phyloP scores from a whole-genome alignment of 2,888 invertebrate species.

The Cerceris ruficornis region DNA sequence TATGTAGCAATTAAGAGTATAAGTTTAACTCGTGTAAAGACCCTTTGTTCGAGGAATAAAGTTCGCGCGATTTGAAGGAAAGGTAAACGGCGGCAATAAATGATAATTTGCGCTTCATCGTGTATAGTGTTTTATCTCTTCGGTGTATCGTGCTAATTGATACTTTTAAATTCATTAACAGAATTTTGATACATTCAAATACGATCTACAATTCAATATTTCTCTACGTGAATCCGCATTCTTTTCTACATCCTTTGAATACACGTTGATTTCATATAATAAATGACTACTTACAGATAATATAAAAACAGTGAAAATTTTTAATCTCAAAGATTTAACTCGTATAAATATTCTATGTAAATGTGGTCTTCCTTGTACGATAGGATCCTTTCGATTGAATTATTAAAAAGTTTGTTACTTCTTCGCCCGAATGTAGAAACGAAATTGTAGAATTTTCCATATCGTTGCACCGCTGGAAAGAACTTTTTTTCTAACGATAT shows the following conservation, averaged over 20 bases:
- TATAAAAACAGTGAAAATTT: conserved; percentile 4
- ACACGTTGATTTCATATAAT: too few relatives aligned
- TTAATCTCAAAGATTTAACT: conserved; percentile 13
- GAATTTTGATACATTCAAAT: too few relatives aligned
- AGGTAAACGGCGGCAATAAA: conserved; percentile 8
- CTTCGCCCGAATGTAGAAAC: conserved; percentile 1
- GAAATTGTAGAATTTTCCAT: conserved; percentile 1
- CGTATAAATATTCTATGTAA: conserved; percentile 18
- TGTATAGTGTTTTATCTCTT: conserved; percentile 26
- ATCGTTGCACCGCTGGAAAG: background rate
- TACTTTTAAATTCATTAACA: too few relatives aligned
- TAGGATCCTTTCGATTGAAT: conserved; percentile 8
- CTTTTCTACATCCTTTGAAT: too few relatives aligned
- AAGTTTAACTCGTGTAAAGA: conserved; percentile 27
- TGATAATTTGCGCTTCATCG: conserved; percentile 22
- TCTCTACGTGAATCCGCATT: too few relatives aligned
- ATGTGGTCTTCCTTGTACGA: conserved; percentile 31
- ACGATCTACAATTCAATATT: too few relatives aligned
- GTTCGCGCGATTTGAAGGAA: conserved; percentile 9
- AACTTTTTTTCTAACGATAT: background rate
- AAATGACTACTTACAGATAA: too few relatives aligned
- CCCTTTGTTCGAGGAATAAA: conserved; percentile 15
- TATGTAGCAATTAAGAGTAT: conserved; percentile 54
- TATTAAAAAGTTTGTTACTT: conserved; percentile 8
- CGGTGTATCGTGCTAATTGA: too few relatives aligned